Evolutionary conservation across 2,888 invertebrate genomes (phyloP).

Genomic region (Sipha maydis): DNA sequence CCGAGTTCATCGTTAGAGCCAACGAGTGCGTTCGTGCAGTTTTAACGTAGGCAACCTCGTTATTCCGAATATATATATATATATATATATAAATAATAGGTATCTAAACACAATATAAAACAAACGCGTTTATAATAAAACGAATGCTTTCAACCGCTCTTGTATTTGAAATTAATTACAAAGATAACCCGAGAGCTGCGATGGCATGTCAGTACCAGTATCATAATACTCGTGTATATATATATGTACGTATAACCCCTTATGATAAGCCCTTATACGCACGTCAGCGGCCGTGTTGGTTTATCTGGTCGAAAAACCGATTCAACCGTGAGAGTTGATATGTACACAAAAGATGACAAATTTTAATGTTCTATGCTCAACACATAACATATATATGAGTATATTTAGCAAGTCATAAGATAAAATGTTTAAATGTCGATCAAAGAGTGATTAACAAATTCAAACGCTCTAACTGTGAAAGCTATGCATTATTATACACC

Average conservation of each 20-base stretch:
- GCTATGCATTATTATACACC: too few species aligned
- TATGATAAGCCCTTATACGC: constrained; percentile 8
- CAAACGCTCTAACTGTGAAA: too few species aligned
- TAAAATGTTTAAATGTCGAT: too few species aligned
- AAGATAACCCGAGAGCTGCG: constrained; percentile 30
- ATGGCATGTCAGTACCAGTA: not conserved
- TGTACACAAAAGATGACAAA: not conserved
- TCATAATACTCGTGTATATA: not conserved
- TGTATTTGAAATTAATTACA: constrained; percentile 25
- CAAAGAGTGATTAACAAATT: too few species aligned
- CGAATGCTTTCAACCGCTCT: constrained; percentile 1
- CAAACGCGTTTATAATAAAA: constrained; percentile 38
- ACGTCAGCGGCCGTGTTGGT: not conserved
- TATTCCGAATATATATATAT: too few species aligned
- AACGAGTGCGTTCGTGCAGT: too few species aligned
- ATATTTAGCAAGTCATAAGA: too few species aligned
- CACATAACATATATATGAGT: too few species aligned
- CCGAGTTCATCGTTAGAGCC: too few species aligned
- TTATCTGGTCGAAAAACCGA: constrained; percentile 4
- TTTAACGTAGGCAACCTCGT: too few species aligned
- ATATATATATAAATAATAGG: not conserved
- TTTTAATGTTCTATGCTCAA: not conserved
- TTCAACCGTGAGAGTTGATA: not conserved
- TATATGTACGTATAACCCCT: not conserved
- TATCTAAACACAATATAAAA: not conserved